phyloP scores from a whole-genome alignment of 2,113 vertebrate species.

The Stegastes partitus region DNA sequence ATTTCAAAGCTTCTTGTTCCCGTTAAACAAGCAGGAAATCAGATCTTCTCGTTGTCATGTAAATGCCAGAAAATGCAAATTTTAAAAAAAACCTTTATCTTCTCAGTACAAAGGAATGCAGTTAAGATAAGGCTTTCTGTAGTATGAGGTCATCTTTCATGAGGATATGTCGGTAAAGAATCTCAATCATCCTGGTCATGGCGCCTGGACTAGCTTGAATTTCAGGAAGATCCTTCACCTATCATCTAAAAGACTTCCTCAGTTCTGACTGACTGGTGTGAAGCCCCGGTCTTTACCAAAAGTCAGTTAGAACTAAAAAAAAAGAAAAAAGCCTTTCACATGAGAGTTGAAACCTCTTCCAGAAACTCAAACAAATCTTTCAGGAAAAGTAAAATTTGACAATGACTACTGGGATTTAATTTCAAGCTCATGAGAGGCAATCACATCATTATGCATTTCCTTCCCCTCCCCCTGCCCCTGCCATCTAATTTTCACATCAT shows the following conservation, averaged over 20 bases:
- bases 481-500: too few relatives aligned
- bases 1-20: too few relatives aligned
- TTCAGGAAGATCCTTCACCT: too few relatives aligned
- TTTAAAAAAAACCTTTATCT: not conserved
- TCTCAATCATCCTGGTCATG: too few relatives aligned
- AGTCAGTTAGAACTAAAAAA: too few relatives aligned
- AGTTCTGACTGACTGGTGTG: too few relatives aligned
- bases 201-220: too few relatives aligned
- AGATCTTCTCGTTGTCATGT: not conserved
- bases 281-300: too few relatives aligned
- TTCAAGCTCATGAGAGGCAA: slow-evolving; percentile 11
- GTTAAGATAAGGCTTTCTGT: not conserved
- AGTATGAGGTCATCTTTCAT: not conserved
- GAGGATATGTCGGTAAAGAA: not conserved
- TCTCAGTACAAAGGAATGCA: not conserved
- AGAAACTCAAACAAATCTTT: too few relatives aligned
- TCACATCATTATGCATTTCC: not conserved
- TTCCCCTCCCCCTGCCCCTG: not conserved
- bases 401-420: slow-evolving; percentile 18
- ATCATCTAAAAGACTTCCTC: too few relatives aligned
- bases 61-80: not conserved
- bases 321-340: too few relatives aligned
- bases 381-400: not conserved
- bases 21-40: not conserved
- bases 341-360: too few relatives aligned